Evolutionary conservation across 2,888 invertebrate genomes (phyloP).

Genomic region (Orthosia incerta): DNA sequence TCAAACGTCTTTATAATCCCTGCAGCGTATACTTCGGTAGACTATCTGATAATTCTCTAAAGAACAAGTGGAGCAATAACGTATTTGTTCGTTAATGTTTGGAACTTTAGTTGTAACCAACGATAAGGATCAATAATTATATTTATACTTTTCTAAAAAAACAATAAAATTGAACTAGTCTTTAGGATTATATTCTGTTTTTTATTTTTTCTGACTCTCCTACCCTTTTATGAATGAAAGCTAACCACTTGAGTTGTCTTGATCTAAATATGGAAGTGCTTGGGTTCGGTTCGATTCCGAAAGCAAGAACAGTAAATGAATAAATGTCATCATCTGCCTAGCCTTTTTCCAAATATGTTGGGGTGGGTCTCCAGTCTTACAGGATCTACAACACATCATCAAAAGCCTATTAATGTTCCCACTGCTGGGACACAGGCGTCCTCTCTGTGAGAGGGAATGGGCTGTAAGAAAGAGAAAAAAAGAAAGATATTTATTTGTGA

Average conservation of each 20-base stretch:
- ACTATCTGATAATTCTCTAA: background rate
- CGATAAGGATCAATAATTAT: conserved; percentile 32
- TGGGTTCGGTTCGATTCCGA: no score
- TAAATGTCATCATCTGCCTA: no score
- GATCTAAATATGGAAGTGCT: no score
- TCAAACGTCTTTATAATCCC: background rate
- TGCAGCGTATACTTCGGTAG: background rate
- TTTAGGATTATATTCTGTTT: conserved; percentile 56
- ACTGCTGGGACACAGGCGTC: no score
- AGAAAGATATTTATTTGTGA: no score
- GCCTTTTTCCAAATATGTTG: no score
- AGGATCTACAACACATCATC: no score
- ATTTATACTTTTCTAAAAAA: conserved; percentile 63
- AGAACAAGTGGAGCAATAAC: conserved; percentile 1
- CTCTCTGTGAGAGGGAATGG: no score
- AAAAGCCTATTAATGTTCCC: no score
- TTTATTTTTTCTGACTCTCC: conserved; percentile 6
- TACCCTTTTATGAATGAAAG: background rate
- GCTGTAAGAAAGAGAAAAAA: no score
- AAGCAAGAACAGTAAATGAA: no score
- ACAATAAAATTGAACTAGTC: conserved; percentile 67
- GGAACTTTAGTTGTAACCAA: conserved; percentile 36
- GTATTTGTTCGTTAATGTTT: conserved; percentile 22
- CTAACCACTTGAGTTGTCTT: background rate
- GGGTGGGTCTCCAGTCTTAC: no score